A percentile compares a stretch with the other conserved stretches of the same genome.
These are phyloP conservation scores for Harmothoe impar DNA, from an alignment of 2,888 invertebrate genomes.

Conservation along the genomic window DNA sequence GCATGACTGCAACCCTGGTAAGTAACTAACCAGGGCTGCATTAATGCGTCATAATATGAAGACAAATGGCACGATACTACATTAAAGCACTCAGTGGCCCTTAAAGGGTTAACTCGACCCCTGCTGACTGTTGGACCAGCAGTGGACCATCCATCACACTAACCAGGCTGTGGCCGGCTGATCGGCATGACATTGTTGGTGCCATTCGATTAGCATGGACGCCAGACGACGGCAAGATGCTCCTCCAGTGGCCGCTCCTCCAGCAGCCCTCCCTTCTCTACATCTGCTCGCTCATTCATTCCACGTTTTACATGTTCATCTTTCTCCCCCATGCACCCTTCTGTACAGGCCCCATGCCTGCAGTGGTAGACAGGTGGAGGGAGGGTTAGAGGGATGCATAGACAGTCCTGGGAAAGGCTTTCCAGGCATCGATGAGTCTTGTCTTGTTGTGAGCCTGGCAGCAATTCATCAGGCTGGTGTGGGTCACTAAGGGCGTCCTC, in stretches of 20 bases:
- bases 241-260: neutral
- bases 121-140: constrained; percentile 17
- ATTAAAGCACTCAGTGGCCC: too few relatives aligned
- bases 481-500: neutral
- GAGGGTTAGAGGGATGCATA: neutral
- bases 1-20: too few relatives aligned
- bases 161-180: neutral
- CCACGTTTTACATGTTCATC: constrained; percentile 38
- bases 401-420: neutral
- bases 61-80: too few relatives aligned
- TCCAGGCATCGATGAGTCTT: neutral
- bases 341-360: neutral
- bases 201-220: constrained; percentile 54
- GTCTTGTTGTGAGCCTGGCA: neutral
- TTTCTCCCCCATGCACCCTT: neutral
- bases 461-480: neutral
- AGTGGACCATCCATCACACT: neutral
- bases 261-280: neutral
- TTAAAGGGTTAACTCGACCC: neutral
- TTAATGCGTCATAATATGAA: too few relatives aligned
- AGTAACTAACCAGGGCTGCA: too few relatives aligned
- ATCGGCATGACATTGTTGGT: constrained; percentile 43
- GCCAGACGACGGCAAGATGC: constrained; percentile 19
- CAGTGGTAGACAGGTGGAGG: neutral
- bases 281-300: neutral